phyloP scores from a whole-genome alignment of 1,140 invertebrate species.

The Leptinotarsa defecta region DNA sequence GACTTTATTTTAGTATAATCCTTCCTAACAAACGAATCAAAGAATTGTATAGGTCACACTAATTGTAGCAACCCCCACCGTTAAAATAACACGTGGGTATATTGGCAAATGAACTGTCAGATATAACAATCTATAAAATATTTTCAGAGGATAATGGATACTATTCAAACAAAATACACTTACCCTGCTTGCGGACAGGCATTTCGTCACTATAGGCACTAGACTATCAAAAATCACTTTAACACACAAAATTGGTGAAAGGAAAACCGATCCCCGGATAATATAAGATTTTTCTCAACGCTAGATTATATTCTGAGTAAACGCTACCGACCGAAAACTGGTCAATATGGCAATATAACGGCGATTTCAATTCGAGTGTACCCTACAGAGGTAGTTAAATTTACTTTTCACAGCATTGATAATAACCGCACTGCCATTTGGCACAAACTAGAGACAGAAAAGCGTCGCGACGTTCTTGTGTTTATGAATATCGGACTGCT shows the following conservation, averaged over 20 bases:
- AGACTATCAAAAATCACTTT: slow-evolving; percentile 27
- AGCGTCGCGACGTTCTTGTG: slow-evolving; percentile 27
- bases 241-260: slow-evolving; percentile 17
- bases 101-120: slow-evolving; percentile 7
- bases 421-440: slow-evolving; percentile 26
- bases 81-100: slow-evolving; percentile 12
- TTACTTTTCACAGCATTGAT: slow-evolving; percentile 10
- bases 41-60: no score
- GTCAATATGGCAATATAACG: not conserved
- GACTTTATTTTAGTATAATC: no score
- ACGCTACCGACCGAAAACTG: not conserved
- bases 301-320: slow-evolving; percentile 17
- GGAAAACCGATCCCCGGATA: not conserved
- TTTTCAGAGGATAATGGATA: not conserved
- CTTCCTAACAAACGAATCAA: no score
- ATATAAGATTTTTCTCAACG: not conserved
- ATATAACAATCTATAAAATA: not conserved
- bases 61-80: not conserved
- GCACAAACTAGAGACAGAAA: slow-evolving; percentile 23
- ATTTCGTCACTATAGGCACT: not conserved
- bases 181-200: slow-evolving; percentile 26
- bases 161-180: not conserved
- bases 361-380: not conserved
- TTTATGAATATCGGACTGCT: not conserved
- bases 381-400: slow-evolving; percentile 7